These are phyloP conservation scores for Dermatemys mawii DNA, from an alignment of 2,113 vertebrate genomes.

Conservation along the genomic window DNA sequence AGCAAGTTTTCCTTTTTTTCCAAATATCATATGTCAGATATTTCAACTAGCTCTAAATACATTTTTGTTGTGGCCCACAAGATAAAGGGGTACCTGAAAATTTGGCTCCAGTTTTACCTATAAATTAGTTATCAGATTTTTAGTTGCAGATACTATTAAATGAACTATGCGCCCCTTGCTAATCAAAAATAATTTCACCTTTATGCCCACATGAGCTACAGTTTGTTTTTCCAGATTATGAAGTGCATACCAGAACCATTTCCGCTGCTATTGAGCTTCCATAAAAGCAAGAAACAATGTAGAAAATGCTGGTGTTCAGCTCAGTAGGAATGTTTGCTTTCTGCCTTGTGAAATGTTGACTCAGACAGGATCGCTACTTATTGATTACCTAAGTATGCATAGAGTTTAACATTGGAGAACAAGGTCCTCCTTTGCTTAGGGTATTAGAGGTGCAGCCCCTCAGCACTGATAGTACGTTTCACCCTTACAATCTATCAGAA, in stretches of 20 bases:
- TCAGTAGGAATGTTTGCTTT: not conserved
- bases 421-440: not conserved
- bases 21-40: not conserved
- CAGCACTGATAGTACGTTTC: not conserved
- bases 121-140: not conserved
- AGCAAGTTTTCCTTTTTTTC: not conserved
- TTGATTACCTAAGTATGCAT: not conserved
- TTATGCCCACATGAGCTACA: not conserved
- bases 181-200: not conserved
- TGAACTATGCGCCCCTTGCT: not conserved
- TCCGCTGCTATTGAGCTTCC: not conserved
- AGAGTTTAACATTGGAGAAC: not conserved
- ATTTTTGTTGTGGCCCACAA: not conserved
- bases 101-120: not conserved
- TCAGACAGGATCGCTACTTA: not conserved
- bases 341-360: not conserved
- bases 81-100: not conserved
- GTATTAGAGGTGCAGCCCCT: not conserved
- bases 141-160: not conserved
- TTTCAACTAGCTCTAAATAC: not conserved
- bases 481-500: not conserved
- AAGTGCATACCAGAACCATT: not conserved
- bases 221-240: not conserved
- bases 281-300: constrained; percentile 9
- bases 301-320: constrained; percentile 1